These are phyloP conservation scores for Sphyrna mokarran DNA, from an alignment of 2,113 vertebrate genomes.

Conservation along the genomic window DNA sequence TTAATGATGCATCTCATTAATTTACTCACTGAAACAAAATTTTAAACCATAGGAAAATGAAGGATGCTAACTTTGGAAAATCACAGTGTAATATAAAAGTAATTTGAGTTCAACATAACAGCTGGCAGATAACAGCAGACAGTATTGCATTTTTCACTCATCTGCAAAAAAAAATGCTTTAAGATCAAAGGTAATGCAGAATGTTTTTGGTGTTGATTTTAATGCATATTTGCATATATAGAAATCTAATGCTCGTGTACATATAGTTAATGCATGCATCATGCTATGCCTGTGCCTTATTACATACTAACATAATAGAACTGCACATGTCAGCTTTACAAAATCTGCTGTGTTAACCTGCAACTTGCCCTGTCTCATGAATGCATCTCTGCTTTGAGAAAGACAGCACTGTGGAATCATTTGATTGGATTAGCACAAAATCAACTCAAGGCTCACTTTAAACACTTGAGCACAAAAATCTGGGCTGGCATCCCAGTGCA, in stretches of 20 bases:
- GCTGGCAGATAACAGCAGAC: slow-evolving; percentile 30
- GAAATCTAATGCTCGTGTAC: slow-evolving; percentile 18
- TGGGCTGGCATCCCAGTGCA: neutral
- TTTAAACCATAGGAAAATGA: slow-evolving; percentile 33
- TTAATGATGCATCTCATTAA: slow-evolving; percentile 34
- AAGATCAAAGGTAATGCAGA: slow-evolving; percentile 25
- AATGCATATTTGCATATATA: slow-evolving; percentile 24
- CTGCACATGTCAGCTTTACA: neutral
- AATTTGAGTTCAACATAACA: neutral
- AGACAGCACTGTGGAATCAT: neutral
- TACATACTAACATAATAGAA: neutral
- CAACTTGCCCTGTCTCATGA: neutral
- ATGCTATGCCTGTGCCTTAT: slow-evolving; percentile 1
- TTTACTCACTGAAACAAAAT: slow-evolving; percentile 31
- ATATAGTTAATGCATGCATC: slow-evolving; percentile 17
- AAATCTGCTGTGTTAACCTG: neutral
- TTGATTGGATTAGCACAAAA: neutral
- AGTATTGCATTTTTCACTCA: slow-evolving; percentile 27
- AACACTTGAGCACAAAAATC: neutral
- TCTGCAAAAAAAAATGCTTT: slow-evolving; percentile 27
- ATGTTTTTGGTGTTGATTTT: slow-evolving; percentile 20
- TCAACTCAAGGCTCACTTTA: too few relatives aligned
- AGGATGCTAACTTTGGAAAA: slow-evolving; percentile 32
- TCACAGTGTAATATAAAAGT: slow-evolving; percentile 24
- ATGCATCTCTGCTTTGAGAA: slow-evolving; percentile 2